Evolutionary conservation across 2,888 invertebrate species (phyloP).

Genomic region (Unio delphinus): DNA sequence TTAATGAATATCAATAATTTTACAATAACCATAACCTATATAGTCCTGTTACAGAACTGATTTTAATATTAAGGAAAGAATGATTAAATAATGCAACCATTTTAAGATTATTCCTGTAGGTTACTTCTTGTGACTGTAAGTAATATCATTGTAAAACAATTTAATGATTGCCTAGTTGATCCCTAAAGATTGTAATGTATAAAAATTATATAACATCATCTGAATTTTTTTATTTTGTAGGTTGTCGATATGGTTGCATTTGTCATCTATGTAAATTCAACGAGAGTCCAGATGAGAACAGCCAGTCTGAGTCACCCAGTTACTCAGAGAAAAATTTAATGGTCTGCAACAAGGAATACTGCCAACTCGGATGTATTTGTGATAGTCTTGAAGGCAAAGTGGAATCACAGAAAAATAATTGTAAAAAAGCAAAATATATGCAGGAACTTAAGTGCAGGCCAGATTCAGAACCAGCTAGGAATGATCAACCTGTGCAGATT

Average conservation of each 20-base stretch:
- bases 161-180: too few relatives aligned
- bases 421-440: constrained; percentile 54
- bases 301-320: constrained; percentile 6
- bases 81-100: too few relatives aligned
- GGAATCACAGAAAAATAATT: constrained; percentile 11
- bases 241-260: constrained; percentile 65
- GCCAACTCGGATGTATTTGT: constrained; percentile 65
- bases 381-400: constrained; percentile 44
- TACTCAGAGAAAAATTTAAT: constrained; percentile 26
- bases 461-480: constrained; percentile 4
- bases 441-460: constrained; percentile 42
- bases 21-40: too few relatives aligned
- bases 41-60: too few relatives aligned
- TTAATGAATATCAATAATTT: too few relatives aligned
- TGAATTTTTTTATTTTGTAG: constrained; percentile 27
- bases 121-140: background rate
- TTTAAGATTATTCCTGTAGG: background rate
- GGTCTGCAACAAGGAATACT: constrained; percentile 61
- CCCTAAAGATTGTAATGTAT: too few relatives aligned
- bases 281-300: constrained; percentile 40
- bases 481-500: too few relatives aligned
- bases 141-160: background rate
- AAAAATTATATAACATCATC: background rate
- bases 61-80: too few relatives aligned
- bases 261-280: constrained; percentile 60